phyloP scores from a whole-genome alignment of 2,888 invertebrate species.

The Corythucha ciliata region DNA sequence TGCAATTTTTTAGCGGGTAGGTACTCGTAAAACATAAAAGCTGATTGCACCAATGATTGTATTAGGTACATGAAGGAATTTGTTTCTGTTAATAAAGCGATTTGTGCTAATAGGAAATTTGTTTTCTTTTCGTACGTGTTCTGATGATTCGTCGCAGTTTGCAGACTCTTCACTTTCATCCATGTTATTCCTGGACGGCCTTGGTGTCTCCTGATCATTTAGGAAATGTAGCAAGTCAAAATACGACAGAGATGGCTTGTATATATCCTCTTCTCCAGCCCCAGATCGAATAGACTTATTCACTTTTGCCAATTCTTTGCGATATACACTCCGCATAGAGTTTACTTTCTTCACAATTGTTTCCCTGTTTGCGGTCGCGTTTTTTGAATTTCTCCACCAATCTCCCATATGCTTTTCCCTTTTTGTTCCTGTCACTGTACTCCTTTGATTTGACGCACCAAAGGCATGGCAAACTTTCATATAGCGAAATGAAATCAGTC shows the following conservation, averaged over 20 bases:
- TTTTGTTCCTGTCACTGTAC: constrained; percentile 32
- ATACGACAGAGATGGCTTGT: constrained; percentile 28
- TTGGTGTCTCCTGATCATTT: constrained; percentile 26
- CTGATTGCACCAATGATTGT: too few relatives aligned
- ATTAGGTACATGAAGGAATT: too few relatives aligned
- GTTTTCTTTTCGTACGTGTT: constrained; percentile 22
- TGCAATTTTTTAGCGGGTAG: too few relatives aligned
- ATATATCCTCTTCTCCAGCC: constrained; percentile 27
- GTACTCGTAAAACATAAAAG: too few relatives aligned
- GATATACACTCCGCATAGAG: constrained; percentile 30
- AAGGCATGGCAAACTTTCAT: constrained; percentile 32
- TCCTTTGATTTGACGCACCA: constrained; percentile 34
- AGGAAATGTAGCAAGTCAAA: constrained; percentile 25
- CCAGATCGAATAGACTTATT: constrained; percentile 28
- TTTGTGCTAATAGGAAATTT: not conserved
- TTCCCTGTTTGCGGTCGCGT: constrained; percentile 15
- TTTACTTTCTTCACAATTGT: constrained; percentile 34
- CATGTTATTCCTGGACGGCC: constrained; percentile 20
- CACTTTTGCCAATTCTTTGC: constrained; percentile 30
- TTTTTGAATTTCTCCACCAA: constrained; percentile 24
- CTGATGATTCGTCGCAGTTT: constrained; percentile 15
- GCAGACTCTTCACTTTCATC: constrained; percentile 5
- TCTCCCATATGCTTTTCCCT: constrained; percentile 23
- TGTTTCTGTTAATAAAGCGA: constrained; percentile 15
- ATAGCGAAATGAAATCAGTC: constrained; percentile 34